A percentile compares a stretch with the other conserved stretches of the same genome.
phyloP scores from a whole-genome alignment of 2,797 vertebrate species.

The Chanos chanos region DNA sequence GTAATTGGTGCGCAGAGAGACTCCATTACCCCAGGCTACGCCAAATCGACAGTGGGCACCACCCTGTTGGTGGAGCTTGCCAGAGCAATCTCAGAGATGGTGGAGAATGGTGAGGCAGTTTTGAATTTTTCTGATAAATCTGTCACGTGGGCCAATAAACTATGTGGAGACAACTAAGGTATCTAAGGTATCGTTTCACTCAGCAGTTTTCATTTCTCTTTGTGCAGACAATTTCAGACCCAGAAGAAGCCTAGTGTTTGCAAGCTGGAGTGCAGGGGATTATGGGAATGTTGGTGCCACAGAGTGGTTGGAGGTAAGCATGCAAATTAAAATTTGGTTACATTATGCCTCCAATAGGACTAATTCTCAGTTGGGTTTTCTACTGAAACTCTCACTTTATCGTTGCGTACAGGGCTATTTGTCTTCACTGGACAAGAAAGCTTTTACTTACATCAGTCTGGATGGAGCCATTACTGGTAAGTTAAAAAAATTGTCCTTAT shows the following conservation, averaged over 20 bases:
- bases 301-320: conserved; percentile 89
- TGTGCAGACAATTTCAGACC: conserved; percentile 81
- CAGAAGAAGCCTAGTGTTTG: conserved; percentile 87
- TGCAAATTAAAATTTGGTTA: not conserved
- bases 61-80: conserved; percentile 83
- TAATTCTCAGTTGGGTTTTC: no score
- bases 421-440: conserved; percentile 75
- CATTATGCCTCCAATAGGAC: no score
- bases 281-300: conserved; percentile 88
- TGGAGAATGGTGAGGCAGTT: conserved; percentile 67
- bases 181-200: no score
- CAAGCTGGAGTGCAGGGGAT: conserved; percentile 91
- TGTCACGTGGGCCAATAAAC: not conserved
- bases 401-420: conserved; percentile 84
- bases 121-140: not conserved
- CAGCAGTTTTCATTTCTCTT: no score
- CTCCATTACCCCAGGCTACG: conserved; percentile 76
- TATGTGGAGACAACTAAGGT: not conserved
- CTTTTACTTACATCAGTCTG: conserved; percentile 85
- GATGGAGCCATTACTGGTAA: conserved; percentile 84
- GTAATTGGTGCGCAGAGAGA: conserved; percentile 93
- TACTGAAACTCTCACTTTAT: no score
- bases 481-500: conserved; percentile 3
- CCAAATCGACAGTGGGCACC: conserved; percentile 83
- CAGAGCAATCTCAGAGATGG: conserved; percentile 69